Evolutionary conservation across 2,797 vertebrate genomes (phyloP).

Genomic region (Sebastes itinus): DNA sequence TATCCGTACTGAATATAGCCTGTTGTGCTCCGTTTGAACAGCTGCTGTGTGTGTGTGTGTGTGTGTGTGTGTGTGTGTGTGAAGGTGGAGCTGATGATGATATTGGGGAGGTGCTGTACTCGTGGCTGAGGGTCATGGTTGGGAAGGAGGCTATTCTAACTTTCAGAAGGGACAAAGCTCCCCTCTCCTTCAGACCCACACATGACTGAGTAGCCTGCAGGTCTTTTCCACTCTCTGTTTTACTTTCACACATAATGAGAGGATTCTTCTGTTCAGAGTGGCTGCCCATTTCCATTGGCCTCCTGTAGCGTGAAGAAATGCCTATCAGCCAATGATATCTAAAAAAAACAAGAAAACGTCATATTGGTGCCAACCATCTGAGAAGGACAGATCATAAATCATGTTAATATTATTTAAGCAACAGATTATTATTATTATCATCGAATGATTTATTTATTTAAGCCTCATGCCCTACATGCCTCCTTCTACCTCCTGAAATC

Average conservation of each 20-base stretch:
- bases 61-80: conserved; percentile 22
- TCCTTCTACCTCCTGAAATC: conserved; percentile 76
- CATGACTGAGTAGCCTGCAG: conserved; percentile 69
- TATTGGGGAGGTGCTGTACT: conserved; percentile 63
- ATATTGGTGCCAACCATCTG: conserved; percentile 75
- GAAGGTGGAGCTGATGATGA: conserved; percentile 59
- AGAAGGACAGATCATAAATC: conserved; percentile 63
- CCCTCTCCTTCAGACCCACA: conserved; percentile 61
- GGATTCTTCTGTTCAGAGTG: conserved; percentile 60
- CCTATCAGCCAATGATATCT: conserved; percentile 66
- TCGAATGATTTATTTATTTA: conserved; percentile 74
- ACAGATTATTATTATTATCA: conserved; percentile 60
- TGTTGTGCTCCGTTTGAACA: conserved; percentile 67
- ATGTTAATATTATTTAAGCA: conserved; percentile 65
- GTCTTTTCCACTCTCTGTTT: conserved; percentile 59
- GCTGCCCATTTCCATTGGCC: conserved; percentile 57
- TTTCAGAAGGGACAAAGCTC: conserved; percentile 58
- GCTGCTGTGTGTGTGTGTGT: conserved; percentile 50
- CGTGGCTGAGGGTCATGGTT: conserved; percentile 62
- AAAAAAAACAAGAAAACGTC: conserved; percentile 23
- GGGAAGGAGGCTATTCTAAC: conserved; percentile 69
- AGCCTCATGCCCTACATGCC: conserved; percentile 76
- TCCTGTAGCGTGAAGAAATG: conserved; percentile 65
- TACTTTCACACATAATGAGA: conserved; percentile 54
- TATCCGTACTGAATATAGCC: conserved; percentile 61